Percentiles rank a stretch among this genome's conserved stretches.
These are phyloP conservation scores for Sipha maydis DNA, from an alignment of 2,888 invertebrate species.

Conservation along the genomic window DNA sequence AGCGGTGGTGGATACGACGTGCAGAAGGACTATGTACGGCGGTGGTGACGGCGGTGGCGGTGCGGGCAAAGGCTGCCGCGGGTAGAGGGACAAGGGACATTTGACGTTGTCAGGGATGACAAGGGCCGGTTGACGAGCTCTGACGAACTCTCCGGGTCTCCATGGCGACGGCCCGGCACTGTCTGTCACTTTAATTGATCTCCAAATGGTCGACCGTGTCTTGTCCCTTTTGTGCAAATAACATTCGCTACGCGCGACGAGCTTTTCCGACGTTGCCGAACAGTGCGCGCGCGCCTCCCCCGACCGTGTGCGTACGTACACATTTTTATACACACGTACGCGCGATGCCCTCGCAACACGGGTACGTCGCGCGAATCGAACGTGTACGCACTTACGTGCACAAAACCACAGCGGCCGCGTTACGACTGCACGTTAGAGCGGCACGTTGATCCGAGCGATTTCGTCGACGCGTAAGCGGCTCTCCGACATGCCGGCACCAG, in stretches of 20 bases:
- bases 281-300: slow-evolving; percentile 5
- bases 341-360: too few relatives aligned
- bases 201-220: slow-evolving; percentile 62
- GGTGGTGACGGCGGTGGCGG: not conserved
- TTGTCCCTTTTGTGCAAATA: slow-evolving; percentile 62
- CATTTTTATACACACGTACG: too few relatives aligned
- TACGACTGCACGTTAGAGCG: too few relatives aligned
- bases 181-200: slow-evolving; percentile 62
- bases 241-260: slow-evolving; percentile 55
- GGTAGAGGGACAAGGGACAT: slow-evolving; percentile 40
- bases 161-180: slow-evolving; percentile 61
- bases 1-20: not conserved
- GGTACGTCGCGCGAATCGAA: too few relatives aligned
- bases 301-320: not conserved
- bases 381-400: too few relatives aligned
- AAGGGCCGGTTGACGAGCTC: slow-evolving; percentile 62
- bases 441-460: not conserved
- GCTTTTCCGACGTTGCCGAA: slow-evolving; percentile 56
- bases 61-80: not conserved
- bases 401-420: too few relatives aligned
- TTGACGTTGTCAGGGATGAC: slow-evolving; percentile 62
- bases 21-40: too few relatives aligned
- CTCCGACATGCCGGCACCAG: too few relatives aligned
- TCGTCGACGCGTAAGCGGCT: too few relatives aligned
- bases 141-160: slow-evolving; percentile 60